Base-by-base conservation (phyloP, 23 tunicate genomes). In the Corella eumyota region DNA sequence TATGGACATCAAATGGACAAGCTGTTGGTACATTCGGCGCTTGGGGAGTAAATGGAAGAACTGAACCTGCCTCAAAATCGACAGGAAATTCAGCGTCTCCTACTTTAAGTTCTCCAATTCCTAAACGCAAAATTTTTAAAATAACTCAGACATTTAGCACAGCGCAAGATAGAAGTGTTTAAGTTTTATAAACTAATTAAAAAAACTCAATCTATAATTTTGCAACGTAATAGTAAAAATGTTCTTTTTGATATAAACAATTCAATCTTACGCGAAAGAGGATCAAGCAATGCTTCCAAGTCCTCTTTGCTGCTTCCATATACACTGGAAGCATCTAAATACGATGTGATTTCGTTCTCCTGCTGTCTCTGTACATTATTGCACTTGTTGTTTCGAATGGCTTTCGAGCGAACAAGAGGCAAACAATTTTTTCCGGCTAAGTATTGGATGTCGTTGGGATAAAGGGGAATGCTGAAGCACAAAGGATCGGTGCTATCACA, bases 281-380 rank as follows among this genome's bases (percentile, higher is more conserved):
- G 60, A 46, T 84, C 65, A 33, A 75, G 45, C 44, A 84, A 58
- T 25, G 75, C 76, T 9, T 63, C 73, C 0, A 84, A 25, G 30
- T 69, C 76, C 9, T 58, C 53, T 31, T 75, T 44, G 9, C 56
- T 68, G 64, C 58, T 62, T 2, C 94, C 83, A 29, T 84, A 84
- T 27, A 84, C 82, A 26, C 70, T 75, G 28, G 72, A 60, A n/a
- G 72, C 94, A 57, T 84, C 94, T 23, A 84, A 32, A 38, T 68
- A 84, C 4, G 83, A 49, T 5, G 94, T 70, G 54, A 75, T 67
- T 24, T 36, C 60, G 49, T 84, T 84, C 53, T 68, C 46, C 34
- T 75, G 83, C 53, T 84, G 84, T 23, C 94, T 37, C 3, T 72
- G 36, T 0, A 13, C 37, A 6, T 61, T 56, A n/a, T n/a, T n/a